Percentiles rank a stretch among this genome's conserved stretches.
phyloP scores from a whole-genome alignment of 2,113 vertebrate genomes.

The Leptosomus discolor region DNA sequence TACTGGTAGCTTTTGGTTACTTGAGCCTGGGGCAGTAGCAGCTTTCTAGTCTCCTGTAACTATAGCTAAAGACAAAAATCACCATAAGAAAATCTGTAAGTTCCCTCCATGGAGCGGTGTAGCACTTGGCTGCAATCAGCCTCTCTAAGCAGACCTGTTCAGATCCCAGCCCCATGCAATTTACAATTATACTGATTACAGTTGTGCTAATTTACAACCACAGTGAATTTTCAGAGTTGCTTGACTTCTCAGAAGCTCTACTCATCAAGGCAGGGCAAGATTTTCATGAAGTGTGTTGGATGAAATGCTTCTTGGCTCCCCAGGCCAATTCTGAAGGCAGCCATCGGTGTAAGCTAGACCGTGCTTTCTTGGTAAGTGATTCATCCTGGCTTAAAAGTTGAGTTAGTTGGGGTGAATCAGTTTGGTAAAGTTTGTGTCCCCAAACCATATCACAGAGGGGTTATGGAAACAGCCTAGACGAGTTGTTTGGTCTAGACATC shows the following conservation, averaged over 20 bases:
- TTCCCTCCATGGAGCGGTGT: neutral
- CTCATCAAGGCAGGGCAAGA: neutral
- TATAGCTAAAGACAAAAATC: neutral
- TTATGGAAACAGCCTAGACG: neutral
- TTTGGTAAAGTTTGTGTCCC: neutral
- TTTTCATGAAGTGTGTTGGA: neutral
- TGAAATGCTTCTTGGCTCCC: neutral
- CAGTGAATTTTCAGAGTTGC: neutral
- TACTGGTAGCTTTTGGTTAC: neutral
- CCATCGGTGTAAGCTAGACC: accelerated
- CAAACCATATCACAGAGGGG: accelerated
- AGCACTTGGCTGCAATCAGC: neutral
- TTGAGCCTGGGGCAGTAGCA: neutral
- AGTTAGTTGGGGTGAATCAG: neutral
- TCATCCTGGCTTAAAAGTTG: neutral
- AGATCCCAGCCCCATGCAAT: neutral
- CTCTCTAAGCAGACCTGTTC: neutral
- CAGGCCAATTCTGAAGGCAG: neutral
- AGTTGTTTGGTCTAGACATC: neutral
- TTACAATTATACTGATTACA: neutral
- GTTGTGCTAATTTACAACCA: neutral
- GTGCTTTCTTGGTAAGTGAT: neutral
- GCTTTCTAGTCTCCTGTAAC: neutral
- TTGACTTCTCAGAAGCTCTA: neutral
- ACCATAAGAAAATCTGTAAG: neutral